phyloP scores from a whole-genome alignment of 2,113 vertebrate species.

The Pollimyrus isidori region DNA sequence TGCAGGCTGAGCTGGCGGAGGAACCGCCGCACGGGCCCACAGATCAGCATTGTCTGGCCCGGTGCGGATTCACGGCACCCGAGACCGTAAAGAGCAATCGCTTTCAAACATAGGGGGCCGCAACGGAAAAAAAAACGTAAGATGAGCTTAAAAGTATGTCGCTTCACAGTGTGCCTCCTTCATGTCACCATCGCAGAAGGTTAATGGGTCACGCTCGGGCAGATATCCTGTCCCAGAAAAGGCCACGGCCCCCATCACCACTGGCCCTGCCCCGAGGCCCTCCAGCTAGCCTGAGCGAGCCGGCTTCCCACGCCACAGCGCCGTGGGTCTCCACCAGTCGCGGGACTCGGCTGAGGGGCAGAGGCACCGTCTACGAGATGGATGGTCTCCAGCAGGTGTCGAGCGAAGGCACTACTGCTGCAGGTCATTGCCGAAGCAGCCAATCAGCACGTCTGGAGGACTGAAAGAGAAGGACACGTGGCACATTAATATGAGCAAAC shows the following conservation, averaged over 20 bases:
- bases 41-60: conserved; percentile 34
- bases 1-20: conserved; percentile 73
- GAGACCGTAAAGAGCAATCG: neutral
- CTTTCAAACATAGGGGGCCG: conserved; percentile 28
- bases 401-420: neutral
- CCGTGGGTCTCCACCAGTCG: conserved; percentile 7
- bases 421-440: conserved; percentile 18
- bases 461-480: neutral
- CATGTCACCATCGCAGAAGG: conserved; percentile 81
- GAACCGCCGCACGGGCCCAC: conserved; percentile 56
- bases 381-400: neutral
- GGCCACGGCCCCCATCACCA: neutral
- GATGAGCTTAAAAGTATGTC: conserved; percentile 8
- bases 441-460: neutral
- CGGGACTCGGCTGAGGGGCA: neutral
- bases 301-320: neutral
- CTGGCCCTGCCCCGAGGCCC: neutral
- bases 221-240: conserved; percentile 21
- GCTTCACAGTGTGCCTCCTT: conserved; percentile 43
- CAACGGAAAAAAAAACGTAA: neutral
- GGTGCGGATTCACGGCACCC: neutral
- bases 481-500: neutral
- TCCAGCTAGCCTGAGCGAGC: neutral
- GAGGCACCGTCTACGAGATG: neutral
- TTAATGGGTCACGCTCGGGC: conserved; percentile 48